These are phyloP conservation scores for Catharus ustulatus DNA, from an alignment of 2,797 vertebrate genomes.

Conservation along the genomic window DNA sequence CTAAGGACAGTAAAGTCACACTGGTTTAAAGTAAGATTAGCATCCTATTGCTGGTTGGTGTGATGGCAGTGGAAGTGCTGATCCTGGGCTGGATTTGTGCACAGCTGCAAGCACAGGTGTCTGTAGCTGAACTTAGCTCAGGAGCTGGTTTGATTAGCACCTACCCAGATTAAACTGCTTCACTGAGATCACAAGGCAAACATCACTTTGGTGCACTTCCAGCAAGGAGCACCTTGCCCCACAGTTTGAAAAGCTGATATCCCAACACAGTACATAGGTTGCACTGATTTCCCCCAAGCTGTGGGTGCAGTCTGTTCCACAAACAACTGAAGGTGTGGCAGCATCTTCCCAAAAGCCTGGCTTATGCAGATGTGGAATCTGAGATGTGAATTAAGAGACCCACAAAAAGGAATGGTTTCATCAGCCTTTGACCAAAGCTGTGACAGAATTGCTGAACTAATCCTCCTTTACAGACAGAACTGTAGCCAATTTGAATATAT, in stretches of 20 bases:
- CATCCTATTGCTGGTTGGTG: neutral
- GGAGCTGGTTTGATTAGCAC: neutral
- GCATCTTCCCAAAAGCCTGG: neutral
- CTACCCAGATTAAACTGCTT: neutral
- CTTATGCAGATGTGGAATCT: neutral
- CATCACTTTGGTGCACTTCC: no score
- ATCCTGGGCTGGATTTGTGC: neutral
- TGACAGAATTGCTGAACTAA: neutral
- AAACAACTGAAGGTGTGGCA: neutral
- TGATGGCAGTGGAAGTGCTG: neutral
- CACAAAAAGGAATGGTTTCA: neutral
- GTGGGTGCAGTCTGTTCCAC: neutral
- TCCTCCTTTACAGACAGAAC: neutral
- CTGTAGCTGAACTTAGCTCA: neutral
- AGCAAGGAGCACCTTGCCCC: neutral
- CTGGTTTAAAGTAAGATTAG: neutral
- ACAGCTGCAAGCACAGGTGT: neutral
- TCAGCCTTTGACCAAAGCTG: neutral
- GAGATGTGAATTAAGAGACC: neutral
- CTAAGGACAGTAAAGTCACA: neutral
- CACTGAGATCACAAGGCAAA: neutral
- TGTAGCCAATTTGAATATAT: neutral
- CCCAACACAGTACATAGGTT: accelerated
- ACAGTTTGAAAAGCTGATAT: neutral
- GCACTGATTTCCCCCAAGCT: neutral